phyloP scores from a whole-genome alignment of 1,140 invertebrate species.

The Bradynema listronoti region DNA sequence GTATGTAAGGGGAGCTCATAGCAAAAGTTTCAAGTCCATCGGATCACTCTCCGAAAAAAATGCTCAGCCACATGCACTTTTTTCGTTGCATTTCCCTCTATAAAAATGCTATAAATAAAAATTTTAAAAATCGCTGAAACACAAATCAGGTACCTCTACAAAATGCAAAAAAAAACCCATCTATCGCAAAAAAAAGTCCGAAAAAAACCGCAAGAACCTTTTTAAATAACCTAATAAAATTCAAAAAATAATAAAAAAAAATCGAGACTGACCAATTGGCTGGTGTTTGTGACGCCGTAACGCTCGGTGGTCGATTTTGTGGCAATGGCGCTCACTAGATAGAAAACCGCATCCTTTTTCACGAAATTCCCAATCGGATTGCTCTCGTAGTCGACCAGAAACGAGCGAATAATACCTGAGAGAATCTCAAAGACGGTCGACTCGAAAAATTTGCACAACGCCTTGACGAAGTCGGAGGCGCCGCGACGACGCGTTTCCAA shows the following conservation, averaged over 20 bases:
- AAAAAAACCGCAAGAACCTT: background rate
- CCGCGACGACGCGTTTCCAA: constrained; percentile 86
- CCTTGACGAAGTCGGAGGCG: constrained; percentile 88
- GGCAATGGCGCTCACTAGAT: constrained; percentile 85
- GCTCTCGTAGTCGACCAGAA: constrained; percentile 69
- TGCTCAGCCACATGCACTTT: no score
- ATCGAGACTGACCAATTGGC: constrained; percentile 25
- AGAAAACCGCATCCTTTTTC: constrained; percentile 88
- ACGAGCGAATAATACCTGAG: constrained; percentile 65
- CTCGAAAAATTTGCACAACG: constrained; percentile 67
- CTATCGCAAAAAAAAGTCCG: no score
- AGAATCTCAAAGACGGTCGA: constrained; percentile 32
- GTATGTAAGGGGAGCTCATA: no score
- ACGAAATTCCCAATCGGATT: constrained; percentile 76
- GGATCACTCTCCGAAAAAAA: no score
- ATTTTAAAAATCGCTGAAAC: no score
- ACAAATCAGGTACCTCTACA: no score
- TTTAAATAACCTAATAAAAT: no score
- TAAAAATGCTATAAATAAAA: no score
- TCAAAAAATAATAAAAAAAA: constrained; percentile 1
- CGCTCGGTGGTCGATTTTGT: constrained; percentile 81
- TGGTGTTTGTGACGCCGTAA: constrained; percentile 33
- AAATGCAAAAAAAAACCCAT: no score
- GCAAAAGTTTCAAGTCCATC: no score
- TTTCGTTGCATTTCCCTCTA: no score